phyloP scores from a whole-genome alignment of 2,113 vertebrate genomes.

The Mastomys coucha region DNA sequence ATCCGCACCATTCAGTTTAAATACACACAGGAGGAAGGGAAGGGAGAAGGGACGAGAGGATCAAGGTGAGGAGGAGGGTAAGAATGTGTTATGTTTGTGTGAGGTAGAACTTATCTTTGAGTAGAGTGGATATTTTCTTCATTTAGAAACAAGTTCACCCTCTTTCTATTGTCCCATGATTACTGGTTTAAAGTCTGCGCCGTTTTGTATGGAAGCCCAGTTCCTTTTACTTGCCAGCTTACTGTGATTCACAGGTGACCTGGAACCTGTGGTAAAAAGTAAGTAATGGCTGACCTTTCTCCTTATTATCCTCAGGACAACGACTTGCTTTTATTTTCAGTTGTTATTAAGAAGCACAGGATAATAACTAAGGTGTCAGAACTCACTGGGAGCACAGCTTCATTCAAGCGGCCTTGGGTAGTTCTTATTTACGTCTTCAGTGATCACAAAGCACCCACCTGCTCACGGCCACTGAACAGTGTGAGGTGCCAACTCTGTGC shows the following conservation, averaged over 20 bases:
- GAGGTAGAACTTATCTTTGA: background rate
- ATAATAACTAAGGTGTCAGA: background rate
- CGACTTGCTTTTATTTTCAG: background rate
- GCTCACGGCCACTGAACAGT: background rate
- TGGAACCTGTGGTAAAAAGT: slow-evolving; percentile 8
- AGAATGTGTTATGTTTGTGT: too few relatives aligned
- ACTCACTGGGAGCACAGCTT: background rate
- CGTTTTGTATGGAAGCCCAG: slow-evolving; percentile 55
- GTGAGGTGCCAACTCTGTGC: background rate
- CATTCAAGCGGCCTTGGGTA: background rate
- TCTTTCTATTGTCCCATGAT: slow-evolving; percentile 47
- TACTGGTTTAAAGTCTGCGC: slow-evolving; percentile 32
- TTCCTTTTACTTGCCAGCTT: slow-evolving; percentile 52
- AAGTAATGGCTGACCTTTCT: slow-evolving; percentile 57
- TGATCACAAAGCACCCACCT: slow-evolving; percentile 22
- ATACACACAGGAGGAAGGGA: background rate
- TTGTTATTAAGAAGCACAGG: slow-evolving; percentile 27
- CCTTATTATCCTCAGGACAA: slow-evolving; percentile 26
- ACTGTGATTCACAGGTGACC: slow-evolving; percentile 48
- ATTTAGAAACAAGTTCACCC: slow-evolving; percentile 41
- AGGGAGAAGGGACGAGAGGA: background rate
- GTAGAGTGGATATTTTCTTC: background rate
- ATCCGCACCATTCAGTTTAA: background rate
- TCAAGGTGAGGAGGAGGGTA: background rate
- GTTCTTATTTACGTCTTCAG: slow-evolving; percentile 38